Percentiles rank a stretch among this genome's conserved stretches.
Conservation (phyloP, 1,140 invertebrate species). For the Trichonephila clavipes region DNA sequence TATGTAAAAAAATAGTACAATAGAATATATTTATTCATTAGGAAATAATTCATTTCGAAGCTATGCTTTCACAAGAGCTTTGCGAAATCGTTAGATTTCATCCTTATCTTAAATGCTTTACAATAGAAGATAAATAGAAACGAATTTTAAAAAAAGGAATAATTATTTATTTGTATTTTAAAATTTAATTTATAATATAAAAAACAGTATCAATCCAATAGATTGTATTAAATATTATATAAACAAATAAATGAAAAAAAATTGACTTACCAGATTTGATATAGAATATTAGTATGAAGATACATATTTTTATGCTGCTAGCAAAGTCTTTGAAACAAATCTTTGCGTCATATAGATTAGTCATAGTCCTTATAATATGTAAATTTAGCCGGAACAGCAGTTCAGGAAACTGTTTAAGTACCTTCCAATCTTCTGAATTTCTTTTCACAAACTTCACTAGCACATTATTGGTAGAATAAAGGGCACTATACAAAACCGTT, state of each 20-base stretch:
- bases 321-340: not conserved
- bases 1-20: too few species aligned
- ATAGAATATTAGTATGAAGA: not conserved
- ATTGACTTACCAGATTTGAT: conserved; percentile 11
- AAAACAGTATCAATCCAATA: too few species aligned
- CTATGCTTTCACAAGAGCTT: too few species aligned
- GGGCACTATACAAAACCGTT: not conserved
- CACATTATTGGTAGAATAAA: not conserved
- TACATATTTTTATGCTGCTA: not conserved
- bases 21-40: too few species aligned
- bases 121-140: too few species aligned
- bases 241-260: not conserved
- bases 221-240: too few species aligned
- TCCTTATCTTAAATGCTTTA: too few species aligned
- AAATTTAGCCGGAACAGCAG: not conserved
- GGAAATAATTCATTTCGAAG: too few species aligned
- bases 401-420: not conserved
- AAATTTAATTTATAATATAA: too few species aligned
- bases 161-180: too few species aligned
- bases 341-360: not conserved
- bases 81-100: too few species aligned
- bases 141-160: too few species aligned
- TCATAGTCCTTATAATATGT: not conserved
- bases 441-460: not conserved
- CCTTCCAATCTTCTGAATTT: not conserved